Evolutionary conservation across 2,113 vertebrate genomes (phyloP).

Genomic region (Oreochromis tanganicae): DNA sequence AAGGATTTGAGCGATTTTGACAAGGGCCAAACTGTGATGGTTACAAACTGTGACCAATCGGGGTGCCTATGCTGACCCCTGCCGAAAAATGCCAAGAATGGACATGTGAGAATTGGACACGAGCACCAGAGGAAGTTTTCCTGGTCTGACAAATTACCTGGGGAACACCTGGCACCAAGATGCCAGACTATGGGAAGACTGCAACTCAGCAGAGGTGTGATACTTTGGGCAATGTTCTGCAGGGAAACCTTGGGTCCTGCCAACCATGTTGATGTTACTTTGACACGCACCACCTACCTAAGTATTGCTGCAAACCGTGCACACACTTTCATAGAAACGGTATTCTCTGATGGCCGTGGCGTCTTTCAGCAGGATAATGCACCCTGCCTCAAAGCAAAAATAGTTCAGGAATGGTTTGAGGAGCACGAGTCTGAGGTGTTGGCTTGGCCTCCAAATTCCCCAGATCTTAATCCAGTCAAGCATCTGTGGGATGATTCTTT

Average conservation of each 20-base stretch:
- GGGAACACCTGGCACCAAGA: background rate
- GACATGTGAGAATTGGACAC: background rate
- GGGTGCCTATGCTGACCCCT: background rate
- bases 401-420: background rate
- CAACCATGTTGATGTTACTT: background rate
- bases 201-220: background rate
- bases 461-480: background rate
- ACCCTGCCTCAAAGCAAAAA: background rate
- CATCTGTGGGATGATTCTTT: background rate
- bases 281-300: background rate
- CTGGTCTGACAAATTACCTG: background rate
- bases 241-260: background rate
- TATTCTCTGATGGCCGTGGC: background rate
- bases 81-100: background rate
- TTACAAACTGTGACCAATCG: background rate
- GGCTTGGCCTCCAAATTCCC: background rate
- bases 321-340: background rate
- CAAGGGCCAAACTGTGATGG: too few species aligned
- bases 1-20: too few species aligned
- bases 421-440: background rate
- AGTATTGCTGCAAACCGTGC: background rate
- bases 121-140: background rate
- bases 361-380: background rate
- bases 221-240: background rate
- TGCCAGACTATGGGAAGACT: background rate